These are phyloP conservation scores for Melolontha melolontha DNA, from an alignment of 2,888 invertebrate species.

Conservation along the genomic window DNA sequence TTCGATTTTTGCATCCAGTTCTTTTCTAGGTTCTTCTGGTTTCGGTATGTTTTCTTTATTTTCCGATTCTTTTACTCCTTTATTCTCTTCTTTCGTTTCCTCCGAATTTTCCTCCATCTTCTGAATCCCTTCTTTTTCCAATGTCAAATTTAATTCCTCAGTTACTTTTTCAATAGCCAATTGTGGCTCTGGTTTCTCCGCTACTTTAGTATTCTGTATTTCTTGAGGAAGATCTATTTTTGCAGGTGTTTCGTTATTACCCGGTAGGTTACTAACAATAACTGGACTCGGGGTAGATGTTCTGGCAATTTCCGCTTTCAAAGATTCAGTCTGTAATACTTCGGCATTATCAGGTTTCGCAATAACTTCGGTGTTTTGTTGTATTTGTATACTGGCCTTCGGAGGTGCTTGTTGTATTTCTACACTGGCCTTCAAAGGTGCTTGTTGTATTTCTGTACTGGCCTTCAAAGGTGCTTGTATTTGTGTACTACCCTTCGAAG, in stretches of 20 bases:
- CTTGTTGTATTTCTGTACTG: too few species aligned
- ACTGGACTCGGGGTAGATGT: slow-evolving; percentile 67
- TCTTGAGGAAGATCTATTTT: slow-evolving; percentile 17
- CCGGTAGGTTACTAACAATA: slow-evolving; percentile 59
- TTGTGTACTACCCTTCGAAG: too few species aligned
- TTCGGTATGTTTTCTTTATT: slow-evolving; percentile 5
- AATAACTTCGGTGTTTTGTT: slow-evolving; percentile 14
- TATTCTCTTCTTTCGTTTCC: slow-evolving; percentile 49
- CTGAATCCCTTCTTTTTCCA: slow-evolving; percentile 53
- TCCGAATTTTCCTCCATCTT: slow-evolving; percentile 49
- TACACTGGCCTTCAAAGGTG: too few species aligned
- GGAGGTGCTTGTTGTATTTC: slow-evolving; percentile 43
- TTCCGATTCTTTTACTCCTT: slow-evolving; percentile 21
- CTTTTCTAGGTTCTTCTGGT: slow-evolving; percentile 47
- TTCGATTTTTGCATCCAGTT: slow-evolving; percentile 53
- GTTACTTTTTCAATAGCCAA: slow-evolving; percentile 59
- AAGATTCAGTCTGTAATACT: slow-evolving; percentile 21
- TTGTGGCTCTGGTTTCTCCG: slow-evolving; percentile 12
- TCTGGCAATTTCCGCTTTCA: slow-evolving; percentile 50
- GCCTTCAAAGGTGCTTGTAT: slow-evolving; percentile 38
- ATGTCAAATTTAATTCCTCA: slow-evolving; percentile 58
- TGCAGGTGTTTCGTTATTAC: slow-evolving; percentile 46
- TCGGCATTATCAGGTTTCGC: slow-evolving; percentile 22
- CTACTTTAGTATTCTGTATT: neutral
- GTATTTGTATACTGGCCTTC: slow-evolving; percentile 3